Evolutionary conservation across 2,888 invertebrate species (phyloP).

Genomic region (Pristionchus fissidentatus): DNA sequence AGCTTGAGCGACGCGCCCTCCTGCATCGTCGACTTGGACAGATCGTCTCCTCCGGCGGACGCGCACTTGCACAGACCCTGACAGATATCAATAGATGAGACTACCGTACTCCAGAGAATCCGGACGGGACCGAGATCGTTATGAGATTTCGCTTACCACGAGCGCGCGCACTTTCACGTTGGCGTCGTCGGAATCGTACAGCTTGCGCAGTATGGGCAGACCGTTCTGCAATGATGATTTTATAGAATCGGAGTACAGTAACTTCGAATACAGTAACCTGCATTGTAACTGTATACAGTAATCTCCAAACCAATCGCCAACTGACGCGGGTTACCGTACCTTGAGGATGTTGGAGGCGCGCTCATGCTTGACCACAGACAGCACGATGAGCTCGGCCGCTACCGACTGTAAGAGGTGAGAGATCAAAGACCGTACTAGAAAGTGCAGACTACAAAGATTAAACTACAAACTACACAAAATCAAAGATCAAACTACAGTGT

Average conservation of each 20-base stretch:
- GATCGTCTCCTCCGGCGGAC: conserved; percentile 91
- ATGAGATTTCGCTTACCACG: conserved; percentile 80
- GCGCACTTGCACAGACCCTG: conserved; percentile 93
- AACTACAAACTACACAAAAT: neutral
- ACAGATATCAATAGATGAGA: neutral
- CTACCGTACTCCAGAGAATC: neutral
- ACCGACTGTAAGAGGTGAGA: conserved; percentile 82
- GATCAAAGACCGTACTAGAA: neutral
- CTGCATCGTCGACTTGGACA: conserved; percentile 92
- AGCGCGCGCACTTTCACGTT: conserved; percentile 83
- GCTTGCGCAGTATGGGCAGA: conserved; percentile 90
- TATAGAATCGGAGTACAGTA: neutral
- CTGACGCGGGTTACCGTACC: conserved; percentile 31
- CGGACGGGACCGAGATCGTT: neutral
- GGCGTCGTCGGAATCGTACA: conserved; percentile 92
- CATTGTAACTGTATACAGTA: neutral
- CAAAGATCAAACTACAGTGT: conserved; percentile 47
- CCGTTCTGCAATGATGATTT: conserved; percentile 81
- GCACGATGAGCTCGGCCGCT: conserved; percentile 95
- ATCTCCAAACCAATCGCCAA: neutral
- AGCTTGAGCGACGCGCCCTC: conserved; percentile 93
- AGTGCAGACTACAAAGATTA: neutral
- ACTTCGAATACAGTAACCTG: conserved; percentile 71
- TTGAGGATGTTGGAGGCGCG: conserved; percentile 85
- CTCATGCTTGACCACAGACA: conserved; percentile 96